Percentiles rank a stretch among this genome's conserved stretches.
Conservation (phyloP, 2,113 vertebrate species). For the Coptodon rendalli region DNA sequence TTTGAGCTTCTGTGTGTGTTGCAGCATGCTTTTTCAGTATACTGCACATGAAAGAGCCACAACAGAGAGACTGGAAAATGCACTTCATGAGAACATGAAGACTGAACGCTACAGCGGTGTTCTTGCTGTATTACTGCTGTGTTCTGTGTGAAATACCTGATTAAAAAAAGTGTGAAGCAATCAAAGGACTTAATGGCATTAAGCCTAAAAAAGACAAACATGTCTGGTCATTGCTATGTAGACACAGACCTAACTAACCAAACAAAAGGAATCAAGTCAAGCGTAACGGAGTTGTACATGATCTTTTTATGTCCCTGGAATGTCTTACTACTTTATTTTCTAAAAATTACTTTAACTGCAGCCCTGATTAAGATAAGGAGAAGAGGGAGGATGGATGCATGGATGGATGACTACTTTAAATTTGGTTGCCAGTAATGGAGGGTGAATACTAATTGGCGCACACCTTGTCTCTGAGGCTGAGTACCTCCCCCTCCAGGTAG, state of each 20-base stretch:
- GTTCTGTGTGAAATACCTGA: neutral
- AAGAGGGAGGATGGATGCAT: neutral
- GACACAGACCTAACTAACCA: neutral
- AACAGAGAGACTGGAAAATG: neutral
- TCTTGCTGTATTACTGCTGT: neutral
- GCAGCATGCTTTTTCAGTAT: neutral
- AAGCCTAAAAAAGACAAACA: neutral
- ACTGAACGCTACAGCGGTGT: neutral
- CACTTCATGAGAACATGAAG: neutral
- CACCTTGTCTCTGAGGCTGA: constrained; percentile 57
- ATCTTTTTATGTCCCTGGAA: neutral
- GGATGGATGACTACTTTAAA: neutral
- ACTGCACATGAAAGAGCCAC: neutral
- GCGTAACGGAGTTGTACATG: neutral
- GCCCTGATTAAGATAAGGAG: neutral
- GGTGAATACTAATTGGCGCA: neutral
- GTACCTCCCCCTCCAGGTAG: constrained; percentile 61
- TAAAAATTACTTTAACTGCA: neutral
- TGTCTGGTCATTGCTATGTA: neutral
- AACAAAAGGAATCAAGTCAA: neutral
- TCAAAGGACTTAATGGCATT: neutral
- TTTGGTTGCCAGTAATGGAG: neutral
- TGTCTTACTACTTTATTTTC: neutral
- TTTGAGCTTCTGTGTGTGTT: neutral
- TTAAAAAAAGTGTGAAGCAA: neutral